A percentile compares a stretch with the other conserved stretches of the same genome.
These are phyloP conservation scores for Columba janthina DNA, from an alignment of 2,113 vertebrate species.

Conservation along the genomic window DNA sequence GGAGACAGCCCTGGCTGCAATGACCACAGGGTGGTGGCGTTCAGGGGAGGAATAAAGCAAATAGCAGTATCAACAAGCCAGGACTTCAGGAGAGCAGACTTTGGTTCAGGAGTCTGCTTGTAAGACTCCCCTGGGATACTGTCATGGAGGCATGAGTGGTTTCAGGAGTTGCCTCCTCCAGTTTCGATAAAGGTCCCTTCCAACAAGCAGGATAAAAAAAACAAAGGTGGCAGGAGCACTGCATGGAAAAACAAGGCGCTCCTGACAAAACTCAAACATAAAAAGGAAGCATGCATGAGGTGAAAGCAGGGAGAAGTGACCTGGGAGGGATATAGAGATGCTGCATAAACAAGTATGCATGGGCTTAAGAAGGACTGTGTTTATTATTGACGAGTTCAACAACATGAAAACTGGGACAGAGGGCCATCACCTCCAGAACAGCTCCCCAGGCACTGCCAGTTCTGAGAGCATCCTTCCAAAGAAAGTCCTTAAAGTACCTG, in stretches of 20 bases:
- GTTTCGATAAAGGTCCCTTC: neutral
- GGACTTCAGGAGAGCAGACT: neutral
- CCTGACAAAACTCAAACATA: neutral
- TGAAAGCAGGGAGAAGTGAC: neutral
- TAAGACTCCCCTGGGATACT: neutral
- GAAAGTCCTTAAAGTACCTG: neutral
- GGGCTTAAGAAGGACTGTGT: neutral
- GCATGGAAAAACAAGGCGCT: neutral
- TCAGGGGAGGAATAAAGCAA: neutral
- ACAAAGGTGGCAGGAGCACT: neutral
- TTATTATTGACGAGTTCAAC: neutral
- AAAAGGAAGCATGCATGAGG: neutral
- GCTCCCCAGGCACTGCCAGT: neutral
- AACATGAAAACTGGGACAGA: neutral
- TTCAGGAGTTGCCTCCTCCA: neutral
- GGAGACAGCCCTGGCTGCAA: neutral
- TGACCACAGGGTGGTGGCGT: neutral
- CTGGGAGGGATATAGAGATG: neutral
- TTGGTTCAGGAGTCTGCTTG: neutral
- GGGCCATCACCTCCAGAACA: neutral
- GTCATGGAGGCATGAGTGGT: neutral
- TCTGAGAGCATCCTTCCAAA: neutral
- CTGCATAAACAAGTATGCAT: neutral
- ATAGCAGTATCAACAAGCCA: neutral
- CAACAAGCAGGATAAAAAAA: rapidly evolving